These are phyloP conservation scores for Agapornis canus DNA, from an alignment of 2,797 vertebrate species.

Conservation along the genomic window DNA sequence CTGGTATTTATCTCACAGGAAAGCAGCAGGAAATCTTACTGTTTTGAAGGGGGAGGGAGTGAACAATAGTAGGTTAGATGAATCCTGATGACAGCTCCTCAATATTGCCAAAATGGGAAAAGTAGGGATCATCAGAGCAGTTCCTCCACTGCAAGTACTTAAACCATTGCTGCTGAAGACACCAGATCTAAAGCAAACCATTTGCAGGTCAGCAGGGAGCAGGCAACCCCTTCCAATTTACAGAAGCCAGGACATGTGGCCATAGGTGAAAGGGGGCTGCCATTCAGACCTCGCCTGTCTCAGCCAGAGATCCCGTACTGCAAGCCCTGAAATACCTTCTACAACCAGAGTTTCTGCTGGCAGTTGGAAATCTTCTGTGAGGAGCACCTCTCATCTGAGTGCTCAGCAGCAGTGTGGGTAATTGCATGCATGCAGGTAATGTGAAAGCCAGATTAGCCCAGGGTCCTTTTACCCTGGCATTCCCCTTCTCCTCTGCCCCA, in stretches of 20 bases:
- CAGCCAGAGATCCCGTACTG: background rate
- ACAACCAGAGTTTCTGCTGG: background rate
- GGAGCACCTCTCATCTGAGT: background rate
- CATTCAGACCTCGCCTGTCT: background rate
- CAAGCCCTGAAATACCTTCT: background rate
- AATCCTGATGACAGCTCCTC: slow-evolving; percentile 33
- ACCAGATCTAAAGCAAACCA: background rate
- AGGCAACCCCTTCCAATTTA: background rate
- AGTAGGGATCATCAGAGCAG: background rate
- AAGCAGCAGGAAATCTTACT: slow-evolving; percentile 47
- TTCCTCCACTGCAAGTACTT: background rate
- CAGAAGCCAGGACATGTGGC: background rate
- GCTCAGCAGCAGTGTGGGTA: background rate
- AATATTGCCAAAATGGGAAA: background rate
- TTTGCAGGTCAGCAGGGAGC: background rate
- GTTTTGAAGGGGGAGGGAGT: background rate
- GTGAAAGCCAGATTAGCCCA: background rate
- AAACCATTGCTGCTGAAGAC: background rate
- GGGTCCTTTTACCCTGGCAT: background rate
- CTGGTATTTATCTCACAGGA: slow-evolving; percentile 48
- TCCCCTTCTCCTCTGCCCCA: background rate
- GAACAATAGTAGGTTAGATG: slow-evolving; percentile 5
- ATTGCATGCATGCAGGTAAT: rapidly evolving
- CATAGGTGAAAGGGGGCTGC: background rate
- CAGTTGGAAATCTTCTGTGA: background rate